Conservation (phyloP, 2,113 vertebrate species). For the Nymphicus hollandicus region DNA sequence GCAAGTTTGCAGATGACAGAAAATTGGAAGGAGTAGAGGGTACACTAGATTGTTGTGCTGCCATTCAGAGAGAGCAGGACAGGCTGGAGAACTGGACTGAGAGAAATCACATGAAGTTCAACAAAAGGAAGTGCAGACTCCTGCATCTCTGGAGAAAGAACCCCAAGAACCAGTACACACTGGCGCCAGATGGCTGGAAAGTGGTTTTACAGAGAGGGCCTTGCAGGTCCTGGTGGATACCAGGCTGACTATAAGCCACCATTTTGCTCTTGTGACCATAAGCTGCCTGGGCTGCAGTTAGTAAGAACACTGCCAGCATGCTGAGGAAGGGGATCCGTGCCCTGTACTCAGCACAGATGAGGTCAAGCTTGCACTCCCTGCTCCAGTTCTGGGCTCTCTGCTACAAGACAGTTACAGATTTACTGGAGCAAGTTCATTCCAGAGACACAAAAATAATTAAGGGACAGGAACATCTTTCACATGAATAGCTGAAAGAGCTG, state of each 20-base stretch:
- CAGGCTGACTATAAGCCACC: not conserved
- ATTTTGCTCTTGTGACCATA: not conserved
- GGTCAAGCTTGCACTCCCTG: not conserved
- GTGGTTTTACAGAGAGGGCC: not conserved
- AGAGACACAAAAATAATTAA: not conserved
- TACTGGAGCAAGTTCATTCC: not conserved
- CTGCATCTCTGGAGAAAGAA: not conserved
- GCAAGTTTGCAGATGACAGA: not conserved
- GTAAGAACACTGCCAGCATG: not conserved
- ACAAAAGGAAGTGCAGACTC: not conserved
- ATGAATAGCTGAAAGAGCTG: not conserved
- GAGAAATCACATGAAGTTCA: not conserved
- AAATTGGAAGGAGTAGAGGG: not conserved
- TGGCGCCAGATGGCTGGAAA: not conserved
- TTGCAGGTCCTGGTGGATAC: fast-evolving
- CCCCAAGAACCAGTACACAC: not conserved
- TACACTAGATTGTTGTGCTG: not conserved
- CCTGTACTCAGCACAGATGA: not conserved
- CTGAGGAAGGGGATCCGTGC: not conserved
- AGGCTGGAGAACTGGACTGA: not conserved
- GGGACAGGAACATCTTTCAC: not conserved
- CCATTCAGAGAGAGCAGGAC: not conserved
- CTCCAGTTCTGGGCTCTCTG: not conserved
- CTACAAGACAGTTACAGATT: not conserved
- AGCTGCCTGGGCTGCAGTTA: not conserved